Conservation (phyloP, 1,140 invertebrate genomes). For the Spodoptera frugiperda region DNA sequence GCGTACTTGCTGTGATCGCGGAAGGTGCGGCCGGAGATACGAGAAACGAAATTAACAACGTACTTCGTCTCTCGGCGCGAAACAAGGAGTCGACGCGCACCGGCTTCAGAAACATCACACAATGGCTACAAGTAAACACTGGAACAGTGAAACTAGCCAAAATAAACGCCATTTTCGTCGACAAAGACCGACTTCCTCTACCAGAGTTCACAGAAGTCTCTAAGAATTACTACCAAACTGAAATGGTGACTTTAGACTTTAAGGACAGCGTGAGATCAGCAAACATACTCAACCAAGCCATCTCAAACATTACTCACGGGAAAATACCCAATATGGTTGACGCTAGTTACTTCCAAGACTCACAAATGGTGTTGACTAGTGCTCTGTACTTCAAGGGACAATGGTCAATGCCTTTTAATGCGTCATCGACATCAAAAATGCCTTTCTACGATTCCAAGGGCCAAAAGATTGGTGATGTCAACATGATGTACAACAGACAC, state of each 20-base stretch:
- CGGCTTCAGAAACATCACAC: conserved; percentile 69
- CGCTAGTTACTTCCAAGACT: conserved; percentile 82
- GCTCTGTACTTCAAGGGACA: conserved; percentile 94
- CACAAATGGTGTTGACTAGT: conserved; percentile 90
- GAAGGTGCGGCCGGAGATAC: conserved; percentile 83
- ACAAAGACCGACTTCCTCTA: conserved; percentile 57
- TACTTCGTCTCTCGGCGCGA: conserved; percentile 67
- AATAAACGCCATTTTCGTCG: conserved; percentile 74
- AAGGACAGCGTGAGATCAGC: conserved; percentile 74
- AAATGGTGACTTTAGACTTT: conserved; percentile 88
- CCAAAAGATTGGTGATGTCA: conserved; percentile 84
- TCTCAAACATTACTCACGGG: conserved; percentile 88
- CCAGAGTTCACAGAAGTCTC: conserved; percentile 72
- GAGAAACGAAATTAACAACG: conserved; percentile 69
- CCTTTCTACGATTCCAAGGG: conserved; percentile 86
- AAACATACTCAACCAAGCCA: conserved; percentile 89
- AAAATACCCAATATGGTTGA: conserved; percentile 89
- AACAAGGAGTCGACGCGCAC: conserved; percentile 63
- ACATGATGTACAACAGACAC: conserved; percentile 88
- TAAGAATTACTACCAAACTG: conserved; percentile 85
- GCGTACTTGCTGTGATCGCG: conserved; percentile 80
- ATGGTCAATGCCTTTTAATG: conserved; percentile 92
- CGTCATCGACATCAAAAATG: conserved; percentile 85
- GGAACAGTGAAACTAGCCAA: conserved; percentile 70
- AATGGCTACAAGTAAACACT: conserved; percentile 78